phyloP scores from a whole-genome alignment of 2,888 invertebrate species.

The Epsilonema sp. region DNA sequence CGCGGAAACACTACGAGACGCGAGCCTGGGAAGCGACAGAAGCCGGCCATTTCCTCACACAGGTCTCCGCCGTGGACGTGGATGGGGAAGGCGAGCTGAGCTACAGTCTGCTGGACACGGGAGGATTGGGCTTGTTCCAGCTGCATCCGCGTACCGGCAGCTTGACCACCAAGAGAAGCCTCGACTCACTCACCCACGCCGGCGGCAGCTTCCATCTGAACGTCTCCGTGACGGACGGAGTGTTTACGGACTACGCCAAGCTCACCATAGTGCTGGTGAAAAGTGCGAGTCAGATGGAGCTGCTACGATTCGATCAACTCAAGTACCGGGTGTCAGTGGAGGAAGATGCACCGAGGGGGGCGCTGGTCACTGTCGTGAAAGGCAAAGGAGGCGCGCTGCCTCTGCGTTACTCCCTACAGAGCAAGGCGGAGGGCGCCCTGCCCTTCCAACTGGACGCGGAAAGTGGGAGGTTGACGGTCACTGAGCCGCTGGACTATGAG shows the following conservation, averaged over 20 bases:
- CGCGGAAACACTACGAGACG: constrained; percentile 52
- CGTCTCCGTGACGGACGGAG: constrained; percentile 83
- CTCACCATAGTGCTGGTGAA: constrained; percentile 24
- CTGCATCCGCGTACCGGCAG: constrained; percentile 15
- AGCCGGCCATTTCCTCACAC: constrained; percentile 34
- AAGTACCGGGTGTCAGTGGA: constrained; percentile 35
- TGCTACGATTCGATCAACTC: constrained; percentile 17
- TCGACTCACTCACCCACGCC: too few relatives aligned
- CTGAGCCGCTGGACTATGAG: background rate
- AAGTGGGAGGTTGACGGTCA: constrained; percentile 45
- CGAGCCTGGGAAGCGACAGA: constrained; percentile 57
- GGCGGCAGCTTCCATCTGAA: too few relatives aligned
- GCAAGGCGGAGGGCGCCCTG: background rate
- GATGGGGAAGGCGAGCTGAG: constrained; percentile 14
- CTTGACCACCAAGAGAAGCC: constrained; percentile 6
- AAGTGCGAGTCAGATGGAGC: constrained; percentile 10
- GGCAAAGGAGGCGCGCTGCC: constrained; percentile 49
- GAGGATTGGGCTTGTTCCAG: constrained; percentile 15
- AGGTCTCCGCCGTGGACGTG: constrained; percentile 1
- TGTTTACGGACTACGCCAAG: constrained; percentile 63
- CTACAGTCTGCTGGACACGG: constrained; percentile 19
- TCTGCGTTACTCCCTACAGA: background rate
- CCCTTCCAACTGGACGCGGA: constrained; percentile 59
- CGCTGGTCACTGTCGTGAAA: constrained; percentile 50
- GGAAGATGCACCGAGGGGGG: constrained; percentile 59